Base-by-base conservation (phyloP, 2,113 vertebrate species). In the Alligator sinensis region DNA sequence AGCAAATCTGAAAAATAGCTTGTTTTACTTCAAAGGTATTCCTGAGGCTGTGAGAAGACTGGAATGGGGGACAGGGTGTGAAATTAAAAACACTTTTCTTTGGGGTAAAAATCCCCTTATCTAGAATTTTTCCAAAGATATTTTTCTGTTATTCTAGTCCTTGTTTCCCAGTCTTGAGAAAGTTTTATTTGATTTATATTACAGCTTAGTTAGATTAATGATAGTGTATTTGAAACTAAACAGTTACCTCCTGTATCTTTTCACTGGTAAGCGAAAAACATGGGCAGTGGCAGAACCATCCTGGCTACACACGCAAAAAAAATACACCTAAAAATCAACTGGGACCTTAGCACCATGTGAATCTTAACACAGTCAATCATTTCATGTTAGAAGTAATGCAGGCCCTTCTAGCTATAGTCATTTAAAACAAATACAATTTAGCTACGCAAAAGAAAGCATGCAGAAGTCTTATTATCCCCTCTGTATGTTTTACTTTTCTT, bases 21-120 rank as follows among this genome's bases (percentile, higher is more conserved):
- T 66, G 30, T 10, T 93, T 92, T 95, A 94, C 66, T 94, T 95
- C 90, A 96, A 94, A 97, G 97, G 90, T 92, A 96, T 94, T 94
- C 96, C 59, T 96, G 66, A 87, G 91, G 59, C 75, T 94, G 58
- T 91, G 87, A 87, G 9, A 62, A 77, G 72, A 70, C 25, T 59
- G 70, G 80, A 81, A 55, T 1, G 34, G 55, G 38, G n/a, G 6
- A 21, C 24, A 81, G 78, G 47, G 84, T 66, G 94, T 90, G 70
- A 96, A 84, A 97, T 91, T 87, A 82, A 88, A 95, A 92, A 94
- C 94, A 93, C 82, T 95, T 96, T 92, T 75, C 92, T 95, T 85
- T 92, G 92, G 94, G 91, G 96, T 87, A 28, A 60, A 93, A 89
- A 86, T 77, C 94, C 97, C 97, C 97, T 94, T 95, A 83, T 74